phyloP scores from a whole-genome alignment of 2,888 invertebrate species.

The Drosophila falleni region DNA sequence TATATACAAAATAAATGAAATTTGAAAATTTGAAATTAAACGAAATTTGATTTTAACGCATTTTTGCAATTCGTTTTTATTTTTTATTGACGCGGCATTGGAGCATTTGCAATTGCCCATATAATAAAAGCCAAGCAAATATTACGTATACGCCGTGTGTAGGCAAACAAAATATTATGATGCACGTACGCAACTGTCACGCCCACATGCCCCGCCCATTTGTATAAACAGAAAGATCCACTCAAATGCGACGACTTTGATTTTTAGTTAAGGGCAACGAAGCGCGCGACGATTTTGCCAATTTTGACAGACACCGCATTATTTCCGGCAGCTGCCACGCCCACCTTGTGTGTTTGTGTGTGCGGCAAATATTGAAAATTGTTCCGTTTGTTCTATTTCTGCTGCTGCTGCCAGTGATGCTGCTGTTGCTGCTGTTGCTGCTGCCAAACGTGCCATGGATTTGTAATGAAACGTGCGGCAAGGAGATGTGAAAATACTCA shows the following conservation, averaged over 20 bases:
- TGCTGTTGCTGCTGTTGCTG: conserved; percentile 25
- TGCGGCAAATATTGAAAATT: conserved; percentile 73
- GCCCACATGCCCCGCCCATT: conserved; percentile 24
- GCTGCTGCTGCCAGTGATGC: conserved; percentile 28
- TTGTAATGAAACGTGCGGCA: conserved; percentile 76
- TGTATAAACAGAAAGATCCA: conserved; percentile 32
- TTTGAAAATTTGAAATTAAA: conserved; percentile 70
- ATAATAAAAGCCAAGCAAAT: conserved; percentile 70
- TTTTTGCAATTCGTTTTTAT: conserved; percentile 37
- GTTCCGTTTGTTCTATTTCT: conserved; percentile 28
- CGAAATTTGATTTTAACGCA: conserved; percentile 70
- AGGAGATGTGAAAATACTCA: conserved; percentile 63
- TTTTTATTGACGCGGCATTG: conserved; percentile 54
- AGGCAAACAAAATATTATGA: conserved; percentile 70
- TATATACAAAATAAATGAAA: conserved; percentile 58
- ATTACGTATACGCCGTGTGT: conserved; percentile 68
- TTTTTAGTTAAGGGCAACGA: conserved; percentile 74
- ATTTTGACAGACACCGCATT: conserved; percentile 78
- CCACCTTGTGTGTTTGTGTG: conserved; percentile 37
- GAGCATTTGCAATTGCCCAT: conserved; percentile 66
- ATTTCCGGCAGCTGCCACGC: conserved; percentile 77
- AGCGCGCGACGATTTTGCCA: conserved; percentile 72
- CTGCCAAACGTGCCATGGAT: conserved; percentile 74
- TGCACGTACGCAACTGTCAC: conserved; percentile 57
- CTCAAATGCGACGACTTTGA: conserved; percentile 66